Base-by-base conservation (phyloP, 2,797 vertebrate species). In the Tamandua tetradactyla region DNA sequence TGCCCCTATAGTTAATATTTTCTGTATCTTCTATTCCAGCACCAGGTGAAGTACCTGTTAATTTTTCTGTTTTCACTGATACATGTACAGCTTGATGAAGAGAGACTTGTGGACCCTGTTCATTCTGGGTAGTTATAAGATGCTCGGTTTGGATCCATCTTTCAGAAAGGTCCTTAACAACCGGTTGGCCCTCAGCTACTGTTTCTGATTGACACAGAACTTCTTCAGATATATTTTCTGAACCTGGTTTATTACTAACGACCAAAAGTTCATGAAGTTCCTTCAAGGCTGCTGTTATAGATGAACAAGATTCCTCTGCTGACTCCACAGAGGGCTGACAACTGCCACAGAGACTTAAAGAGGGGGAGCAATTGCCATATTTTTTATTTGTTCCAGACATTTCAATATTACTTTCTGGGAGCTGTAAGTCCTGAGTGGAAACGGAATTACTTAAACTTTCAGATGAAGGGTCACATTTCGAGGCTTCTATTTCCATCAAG, bases 191-290 rank as follows among this genome's bases (percentile, higher is more conserved):
- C 82, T 35, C 71, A 40, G 64, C 86, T 92, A 11, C 79, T 6
- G 47, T 0, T 83, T 97, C 96, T 80, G 96, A 85, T 49, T 18
- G 92, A 90, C 74, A 94, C 35, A 18, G 7, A 17, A 84, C 35
- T 55, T 97, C 97, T 81, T 98, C 97, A 0, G 82, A 93, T 55
- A 55, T 42, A 32, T 72, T 71, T 87, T 96, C 96, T 49, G 96
- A 95, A 62, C 98, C 96, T 89, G 97, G 98, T 93, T 97, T 97
- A 93, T 91, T 98, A 97, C 98, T 99, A 89, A 98, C 98, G 68
- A 99, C 98, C 96, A 99, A 96, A 96, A 99, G 99, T 88, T 98
- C 98, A 85, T 99, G 99, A 82, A 99, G 99, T 97, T 99, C 99
- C 97, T 99, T 99, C 98, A 99, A 98, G 83, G 99, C 99, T 32